Evolutionary conservation across 2,113 vertebrate genomes (phyloP), one percentile per base, ranked within the genome.

Genomic region (Channa maculata): DNA sequence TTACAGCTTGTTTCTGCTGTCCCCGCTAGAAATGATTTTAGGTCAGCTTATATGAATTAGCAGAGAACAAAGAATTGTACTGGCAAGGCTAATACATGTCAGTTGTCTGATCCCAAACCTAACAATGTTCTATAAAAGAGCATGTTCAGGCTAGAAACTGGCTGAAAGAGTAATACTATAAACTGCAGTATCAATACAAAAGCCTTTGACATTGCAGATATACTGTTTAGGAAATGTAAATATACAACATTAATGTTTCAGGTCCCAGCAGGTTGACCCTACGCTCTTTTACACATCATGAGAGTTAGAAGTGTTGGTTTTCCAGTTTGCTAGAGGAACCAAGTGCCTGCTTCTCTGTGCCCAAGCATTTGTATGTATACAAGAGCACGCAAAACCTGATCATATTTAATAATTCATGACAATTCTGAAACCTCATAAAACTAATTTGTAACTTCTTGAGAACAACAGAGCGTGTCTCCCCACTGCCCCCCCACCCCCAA

Each of bases 261-360:
- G 57, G 52, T 72, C 66, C 37, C 64, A 57, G 54, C 43, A 15
- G 74, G 49, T 0, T 37, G 71, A 71, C 79, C 88, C 74, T 59
- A 38, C 0, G 36, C 72, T 80, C 61, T 51, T 60, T 69, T 50
- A 63, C 79, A 82, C 81, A 81, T 78, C 90, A 89, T 91, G 46
- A 55, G 89, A 83, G 88, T 91, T 90, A 92, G 75, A 77, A 93
- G 94, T 94, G 90, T 94, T 92, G 76, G 83, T 82, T 94, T 94
- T 93, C 93, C 91, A 87, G 89, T 73, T 70, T 89, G 89, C 85
- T 91, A 92, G 87, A 91, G 71, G 72, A 91, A 92, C 84, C 82
- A 65, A 65, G 34, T 53, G 39, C 33, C 54, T 39, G 51, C 75
- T 71, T 49, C 70, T 4, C 39, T 77, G 60, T 38, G 75, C 49